Percentiles rank a stretch among this genome's conserved stretches.
Evolutionary conservation across 2,888 invertebrate species (phyloP).

Genomic region (Choristoneura rosaceana): DNA sequence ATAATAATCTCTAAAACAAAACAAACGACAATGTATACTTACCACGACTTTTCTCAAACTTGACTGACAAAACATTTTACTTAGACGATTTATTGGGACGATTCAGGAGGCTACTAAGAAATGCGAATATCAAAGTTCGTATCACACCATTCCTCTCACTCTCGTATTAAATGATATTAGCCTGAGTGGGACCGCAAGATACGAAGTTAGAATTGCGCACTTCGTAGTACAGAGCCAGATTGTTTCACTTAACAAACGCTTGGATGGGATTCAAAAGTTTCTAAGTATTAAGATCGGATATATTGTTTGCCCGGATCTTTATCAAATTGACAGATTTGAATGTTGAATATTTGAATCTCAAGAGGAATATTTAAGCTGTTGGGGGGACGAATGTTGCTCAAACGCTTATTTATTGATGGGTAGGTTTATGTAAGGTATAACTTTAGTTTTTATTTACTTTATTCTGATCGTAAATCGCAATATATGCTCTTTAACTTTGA

Average conservation of each 20-base stretch:
- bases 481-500: no score
- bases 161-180: no score
- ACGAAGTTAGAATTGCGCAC: no score
- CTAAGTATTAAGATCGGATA: slow-evolving; percentile 15
- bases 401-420: background rate
- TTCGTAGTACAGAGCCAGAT: background rate
- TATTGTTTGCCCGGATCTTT: slow-evolving; percentile 19
- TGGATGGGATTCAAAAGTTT: slow-evolving; percentile 19
- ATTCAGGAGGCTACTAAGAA: background rate
- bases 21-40: background rate
- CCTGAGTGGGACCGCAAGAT: no score
- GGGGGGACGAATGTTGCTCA: background rate
- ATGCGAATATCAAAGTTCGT: no score
- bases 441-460: no score
- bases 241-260: slow-evolving; percentile 6
- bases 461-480: no score
- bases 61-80: slow-evolving; percentile 24
- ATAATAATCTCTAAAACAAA: no score
- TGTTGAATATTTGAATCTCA: slow-evolving; percentile 23
- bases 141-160: no score
- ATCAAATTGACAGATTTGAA: slow-evolving; percentile 27
- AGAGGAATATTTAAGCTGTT: background rate
- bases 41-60: background rate
- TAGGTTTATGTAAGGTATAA: background rate
- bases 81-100: slow-evolving; percentile 5